Base-by-base conservation (phyloP, 2,888 invertebrate genomes). In the Hirtodrosophila histrioides region DNA sequence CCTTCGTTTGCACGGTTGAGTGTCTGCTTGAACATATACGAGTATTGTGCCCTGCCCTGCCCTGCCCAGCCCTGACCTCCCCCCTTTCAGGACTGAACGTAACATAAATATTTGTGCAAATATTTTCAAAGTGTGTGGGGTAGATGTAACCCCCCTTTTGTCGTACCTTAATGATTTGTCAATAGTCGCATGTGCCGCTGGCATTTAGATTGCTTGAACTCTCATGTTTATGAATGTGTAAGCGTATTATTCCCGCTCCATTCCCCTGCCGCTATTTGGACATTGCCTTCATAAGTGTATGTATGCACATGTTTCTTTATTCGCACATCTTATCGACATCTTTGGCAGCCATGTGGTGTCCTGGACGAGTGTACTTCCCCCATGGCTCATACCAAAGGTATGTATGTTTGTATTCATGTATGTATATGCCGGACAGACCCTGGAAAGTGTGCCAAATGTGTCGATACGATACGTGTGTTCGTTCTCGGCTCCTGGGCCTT, bases 161-260 rank as follows among this genome's bases (percentile, higher is more conserved):
- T 8, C 41, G 53, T 72, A 60, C 72, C 76, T 69, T 78, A 78
- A 78, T 78, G 77, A 78, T 78, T 78, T 78, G 77, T 78, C 77
- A 78, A 78, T 75, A 78, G 75, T 48, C 60, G 70, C 74, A 66
- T 70, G 66, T 74, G 76, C 51, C 63, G 46, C 36, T 74, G 65
- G 56, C 64, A 37, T 75, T 72, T 77, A 67, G 36, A 70, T 73
- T 65, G 72, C 61, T 50, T 57, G 41, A 72, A 46, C 44, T 77
- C 55, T 31, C 50, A 60, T 77, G 73, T 77, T 63, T 77, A 73
- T 77, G 55, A 69, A 69, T 72, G 64, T 75, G 72, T 74, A 75
- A 75, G 64, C 75, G 69, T 55, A 72, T 72, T 72, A 63, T 11
- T 10, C 40, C 27, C 31, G n/a, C n/a, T n/a, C n/a, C n/a, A n/a